These are phyloP conservation scores for Hesperia comma DNA, from an alignment of 2,888 invertebrate genomes.

Conservation along the genomic window DNA sequence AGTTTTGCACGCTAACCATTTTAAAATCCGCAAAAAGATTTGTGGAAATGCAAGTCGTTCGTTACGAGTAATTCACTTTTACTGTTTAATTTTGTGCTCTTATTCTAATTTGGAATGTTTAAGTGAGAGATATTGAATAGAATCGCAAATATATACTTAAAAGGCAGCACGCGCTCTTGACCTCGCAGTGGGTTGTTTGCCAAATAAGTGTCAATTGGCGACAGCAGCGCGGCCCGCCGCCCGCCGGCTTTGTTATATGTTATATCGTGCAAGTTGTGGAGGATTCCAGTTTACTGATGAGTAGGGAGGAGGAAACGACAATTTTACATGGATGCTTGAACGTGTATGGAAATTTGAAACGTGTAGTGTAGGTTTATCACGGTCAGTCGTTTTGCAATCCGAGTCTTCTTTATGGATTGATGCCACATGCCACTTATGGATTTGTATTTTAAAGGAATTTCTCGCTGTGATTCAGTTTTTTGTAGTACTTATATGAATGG, in stretches of 20 bases:
- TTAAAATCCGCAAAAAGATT: neutral
- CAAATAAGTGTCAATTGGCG: constrained; percentile 4
- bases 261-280: neutral
- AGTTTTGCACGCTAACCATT: neutral
- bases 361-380: neutral
- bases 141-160: too few species aligned
- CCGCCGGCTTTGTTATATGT: too few species aligned
- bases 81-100: neutral
- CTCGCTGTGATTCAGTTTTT: too few species aligned
- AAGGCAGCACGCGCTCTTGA: neutral
- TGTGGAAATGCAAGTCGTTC: neutral
- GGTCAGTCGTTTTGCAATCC: too few species aligned
- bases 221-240: neutral
- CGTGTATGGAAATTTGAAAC: neutral
- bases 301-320: neutral
- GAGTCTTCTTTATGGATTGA: neutral
- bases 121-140: too few species aligned
- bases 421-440: neutral
- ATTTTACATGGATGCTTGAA: neutral
- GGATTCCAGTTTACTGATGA: neutral
- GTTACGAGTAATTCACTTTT: neutral
- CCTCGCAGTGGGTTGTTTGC: neutral
- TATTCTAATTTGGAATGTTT: too few species aligned
- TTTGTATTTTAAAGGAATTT: too few species aligned
- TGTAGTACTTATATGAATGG: neutral